Evolutionary conservation across 2,113 vertebrate species (phyloP).

Genomic region (Xyliphius kryptos): DNA sequence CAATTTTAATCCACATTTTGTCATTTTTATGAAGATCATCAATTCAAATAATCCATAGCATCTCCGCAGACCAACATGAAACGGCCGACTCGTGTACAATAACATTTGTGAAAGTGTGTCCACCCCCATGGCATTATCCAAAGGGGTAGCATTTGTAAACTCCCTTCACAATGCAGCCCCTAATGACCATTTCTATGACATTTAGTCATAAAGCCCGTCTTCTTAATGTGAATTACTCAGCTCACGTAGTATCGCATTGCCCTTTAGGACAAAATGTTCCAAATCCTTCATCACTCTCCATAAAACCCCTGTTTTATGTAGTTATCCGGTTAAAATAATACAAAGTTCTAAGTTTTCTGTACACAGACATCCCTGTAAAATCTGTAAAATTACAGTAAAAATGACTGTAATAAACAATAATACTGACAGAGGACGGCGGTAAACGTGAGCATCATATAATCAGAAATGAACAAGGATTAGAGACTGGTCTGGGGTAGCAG

Average conservation of each 20-base stretch:
- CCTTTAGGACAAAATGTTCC: slow-evolving; percentile 2
- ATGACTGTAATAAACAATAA: too few species aligned
- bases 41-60: not conserved
- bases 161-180: not conserved
- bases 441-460: too few species aligned
- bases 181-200: not conserved
- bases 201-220: not conserved
- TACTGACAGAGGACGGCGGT: too few species aligned
- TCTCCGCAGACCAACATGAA: not conserved
- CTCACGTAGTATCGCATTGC: not conserved
- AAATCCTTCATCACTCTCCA: not conserved
- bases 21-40: not conserved
- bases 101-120: not conserved
- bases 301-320: not conserved
- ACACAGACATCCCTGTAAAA: too few species aligned
- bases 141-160: not conserved
- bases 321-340: too few species aligned
- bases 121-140: slow-evolving; percentile 3
- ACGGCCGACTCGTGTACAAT: not conserved
- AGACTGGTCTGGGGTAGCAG: too few species aligned
- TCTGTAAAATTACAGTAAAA: too few species aligned
- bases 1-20: too few species aligned
- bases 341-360: too few species aligned
- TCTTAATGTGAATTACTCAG: not conserved
- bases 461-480: too few species aligned